These are phyloP conservation scores for Entomobrya proxima DNA, from an alignment of 2,888 invertebrate species.

Conservation along the genomic window DNA sequence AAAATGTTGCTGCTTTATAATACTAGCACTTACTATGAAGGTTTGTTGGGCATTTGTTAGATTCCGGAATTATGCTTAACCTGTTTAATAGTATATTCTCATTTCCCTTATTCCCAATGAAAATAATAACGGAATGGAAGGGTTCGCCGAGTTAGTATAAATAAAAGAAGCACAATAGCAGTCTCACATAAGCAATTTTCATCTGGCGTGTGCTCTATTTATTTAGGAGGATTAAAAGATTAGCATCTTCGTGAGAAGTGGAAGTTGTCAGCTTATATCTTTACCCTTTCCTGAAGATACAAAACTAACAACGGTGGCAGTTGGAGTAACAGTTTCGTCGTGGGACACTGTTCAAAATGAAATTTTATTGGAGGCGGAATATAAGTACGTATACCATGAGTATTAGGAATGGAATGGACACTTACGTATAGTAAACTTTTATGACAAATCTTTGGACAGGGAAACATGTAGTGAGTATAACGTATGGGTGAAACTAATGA, in stretches of 20 bases:
- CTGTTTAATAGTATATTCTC: no score
- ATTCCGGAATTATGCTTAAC: no score
- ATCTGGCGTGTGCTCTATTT: slow-evolving; percentile 49
- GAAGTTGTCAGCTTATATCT: slow-evolving; percentile 49
- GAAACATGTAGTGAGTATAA: background rate
- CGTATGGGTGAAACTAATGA: slow-evolving; percentile 15
- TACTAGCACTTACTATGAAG: background rate
- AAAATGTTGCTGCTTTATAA: background rate
- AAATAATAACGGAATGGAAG: background rate
- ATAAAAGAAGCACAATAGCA: slow-evolving; percentile 25
- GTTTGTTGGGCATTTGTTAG: background rate
- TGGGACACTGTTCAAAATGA: slow-evolving; percentile 54
- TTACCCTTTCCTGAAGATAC: slow-evolving; percentile 9
- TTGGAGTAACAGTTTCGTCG: slow-evolving; percentile 35
- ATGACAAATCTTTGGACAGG: background rate
- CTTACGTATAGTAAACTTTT: background rate
- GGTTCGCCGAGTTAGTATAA: background rate
- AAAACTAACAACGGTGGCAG: background rate
- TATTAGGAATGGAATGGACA: no score
- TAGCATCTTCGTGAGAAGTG: slow-evolving; percentile 33
- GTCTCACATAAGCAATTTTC: slow-evolving; percentile 45
- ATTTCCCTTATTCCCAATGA: background rate
- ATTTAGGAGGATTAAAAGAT: slow-evolving; percentile 55
- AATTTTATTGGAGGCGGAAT: background rate
- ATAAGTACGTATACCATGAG: no score